Evolutionary conservation across 2,113 vertebrate species (phyloP), one percentile per base, ranked within the genome.

Genomic region (Platycercus adscitus): DNA sequence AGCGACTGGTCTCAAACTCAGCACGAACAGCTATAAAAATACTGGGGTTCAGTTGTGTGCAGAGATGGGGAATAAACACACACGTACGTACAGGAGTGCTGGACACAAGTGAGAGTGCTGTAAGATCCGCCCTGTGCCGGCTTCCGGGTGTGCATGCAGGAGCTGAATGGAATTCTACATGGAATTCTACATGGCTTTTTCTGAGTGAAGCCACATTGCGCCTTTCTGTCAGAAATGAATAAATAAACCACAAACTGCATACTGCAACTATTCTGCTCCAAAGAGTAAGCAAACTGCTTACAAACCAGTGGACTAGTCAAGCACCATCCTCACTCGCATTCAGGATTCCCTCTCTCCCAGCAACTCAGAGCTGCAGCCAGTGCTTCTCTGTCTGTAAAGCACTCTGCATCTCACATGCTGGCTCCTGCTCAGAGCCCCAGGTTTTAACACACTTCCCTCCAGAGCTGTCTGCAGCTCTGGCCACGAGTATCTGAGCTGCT

Each of bases 21-120:
- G 95, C 81, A 73, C 81, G 58, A 95, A 86, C 65, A 81, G 69
- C 75, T 46, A 69, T 94, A 97, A 86, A 89, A 93, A 77, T 64
- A 85, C 68, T 96, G 41, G 87, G 93, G 81, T 81, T 95, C 76
- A 88, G 81, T n/a, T 85, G 87, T 77, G 92, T 71, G 94, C 92
- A 92, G 52, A 53, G 95, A 70, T 70, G 89, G 95, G 91, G 88
- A 92, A 91, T 10, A 70, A 81, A 77, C 81, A 75, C 89, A 88
- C 18, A 81, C 13, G 5, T 88, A 94, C 91, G 95, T 91, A 98
- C 95, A 97, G 70, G 79, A 89, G 96, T 41, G 77, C 81, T 87
- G 91, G 84, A 89, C 61, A 17, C 84, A 79, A 91, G 91, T 39
- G 75, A 92, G 77, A 91, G 69, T 88, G 72, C 76, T 66, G 19